phyloP scores from a whole-genome alignment of 2,797 vertebrate genomes.

The Mionectes olivaceus region DNA sequence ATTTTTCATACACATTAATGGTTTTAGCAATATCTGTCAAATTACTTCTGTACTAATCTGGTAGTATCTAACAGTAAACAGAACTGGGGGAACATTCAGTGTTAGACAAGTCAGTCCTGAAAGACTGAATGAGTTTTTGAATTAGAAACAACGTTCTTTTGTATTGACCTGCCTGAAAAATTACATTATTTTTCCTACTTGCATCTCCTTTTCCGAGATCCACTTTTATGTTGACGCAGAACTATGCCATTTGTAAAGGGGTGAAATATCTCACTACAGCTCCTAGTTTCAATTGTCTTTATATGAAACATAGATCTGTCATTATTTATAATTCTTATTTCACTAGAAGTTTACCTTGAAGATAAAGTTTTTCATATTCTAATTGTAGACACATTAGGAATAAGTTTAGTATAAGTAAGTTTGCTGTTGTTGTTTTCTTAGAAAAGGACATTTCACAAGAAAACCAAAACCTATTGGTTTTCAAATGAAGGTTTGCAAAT shows the following conservation, averaged over 20 bases:
- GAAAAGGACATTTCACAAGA: neutral
- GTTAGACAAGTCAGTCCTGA: neutral
- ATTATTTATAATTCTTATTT: neutral
- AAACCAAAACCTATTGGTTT: neutral
- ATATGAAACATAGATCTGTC: neutral
- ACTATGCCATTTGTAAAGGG: accelerated
- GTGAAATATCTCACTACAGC: neutral
- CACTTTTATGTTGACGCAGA: neutral
- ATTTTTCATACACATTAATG: neutral
- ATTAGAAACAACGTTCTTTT: neutral
- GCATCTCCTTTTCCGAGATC: neutral
- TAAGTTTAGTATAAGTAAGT: neutral
- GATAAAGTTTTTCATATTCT: neutral
- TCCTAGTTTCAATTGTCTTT: neutral
- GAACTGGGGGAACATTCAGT: neutral
- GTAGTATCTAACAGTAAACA: neutral
- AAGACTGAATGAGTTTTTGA: neutral
- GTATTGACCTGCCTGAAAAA: neutral
- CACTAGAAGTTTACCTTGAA: neutral
- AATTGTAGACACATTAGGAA: neutral
- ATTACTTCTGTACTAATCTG: neutral
- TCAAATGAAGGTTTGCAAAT: slow-evolving; percentile 17
- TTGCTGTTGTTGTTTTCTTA: neutral
- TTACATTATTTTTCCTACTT: neutral
- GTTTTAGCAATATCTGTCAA: neutral